Conservation (phyloP, 2,888 invertebrate genomes). For the Drosophila stalkeri region DNA sequence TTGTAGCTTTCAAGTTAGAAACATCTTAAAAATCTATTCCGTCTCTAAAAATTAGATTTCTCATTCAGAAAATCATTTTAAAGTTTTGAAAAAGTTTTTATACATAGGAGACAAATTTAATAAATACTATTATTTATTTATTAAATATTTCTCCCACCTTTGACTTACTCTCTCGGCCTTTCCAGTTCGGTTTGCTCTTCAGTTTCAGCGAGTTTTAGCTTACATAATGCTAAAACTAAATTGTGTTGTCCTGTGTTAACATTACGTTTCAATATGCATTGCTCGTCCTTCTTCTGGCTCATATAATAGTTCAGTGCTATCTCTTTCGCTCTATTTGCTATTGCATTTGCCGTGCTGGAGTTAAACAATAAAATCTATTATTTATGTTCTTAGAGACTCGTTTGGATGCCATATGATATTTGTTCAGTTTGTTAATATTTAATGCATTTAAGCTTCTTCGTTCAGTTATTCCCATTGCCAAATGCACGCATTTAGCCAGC, state of each 20-base stretch:
- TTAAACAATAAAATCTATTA: slow-evolving; percentile 17
- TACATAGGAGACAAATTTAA: too few relatives aligned
- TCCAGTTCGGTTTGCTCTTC: neutral
- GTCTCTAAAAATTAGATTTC: too few relatives aligned
- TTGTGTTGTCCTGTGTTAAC: slow-evolving; percentile 9
- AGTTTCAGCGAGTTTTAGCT: neutral
- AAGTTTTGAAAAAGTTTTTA: too few relatives aligned
- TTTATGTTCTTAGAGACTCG: slow-evolving; percentile 16
- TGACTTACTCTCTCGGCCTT: too few relatives aligned
- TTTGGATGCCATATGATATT: slow-evolving; percentile 28
- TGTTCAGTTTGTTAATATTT: slow-evolving; percentile 28
- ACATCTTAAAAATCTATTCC: too few relatives aligned
- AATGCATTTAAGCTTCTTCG: slow-evolving; percentile 24
- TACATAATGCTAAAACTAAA: too few relatives aligned
- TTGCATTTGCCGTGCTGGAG: slow-evolving; percentile 30
- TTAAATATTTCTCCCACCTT: too few relatives aligned
- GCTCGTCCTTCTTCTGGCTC: slow-evolving; percentile 10
- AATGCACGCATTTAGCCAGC: slow-evolving; percentile 12
- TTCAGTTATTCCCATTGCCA: slow-evolving; percentile 11
- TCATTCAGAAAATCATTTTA: too few relatives aligned
- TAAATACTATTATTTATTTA: too few relatives aligned
- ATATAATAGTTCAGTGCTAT: slow-evolving; percentile 16
- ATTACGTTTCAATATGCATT: slow-evolving; percentile 44
- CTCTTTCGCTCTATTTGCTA: slow-evolving; percentile 16
- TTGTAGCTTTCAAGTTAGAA: too few relatives aligned